Evolutionary conservation across 2,113 vertebrate genomes (phyloP).

Genomic region (Microtus pennsylvanicus): DNA sequence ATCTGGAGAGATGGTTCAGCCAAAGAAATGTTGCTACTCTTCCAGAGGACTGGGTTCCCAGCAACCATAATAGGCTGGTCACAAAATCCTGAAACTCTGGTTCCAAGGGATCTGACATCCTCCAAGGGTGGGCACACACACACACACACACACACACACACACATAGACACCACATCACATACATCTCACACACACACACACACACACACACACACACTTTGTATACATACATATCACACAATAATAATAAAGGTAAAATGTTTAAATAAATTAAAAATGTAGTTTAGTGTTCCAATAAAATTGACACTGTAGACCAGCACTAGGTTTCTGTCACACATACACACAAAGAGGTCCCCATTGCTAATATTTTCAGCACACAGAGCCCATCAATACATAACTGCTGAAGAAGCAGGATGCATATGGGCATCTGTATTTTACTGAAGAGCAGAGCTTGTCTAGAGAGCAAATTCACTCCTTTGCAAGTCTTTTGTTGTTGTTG

Average conservation of each 20-base stretch:
- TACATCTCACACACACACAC: not conserved
- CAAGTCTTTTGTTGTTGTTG: constrained; percentile 26
- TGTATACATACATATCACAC: not conserved
- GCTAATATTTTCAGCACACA: not conserved
- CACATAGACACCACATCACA: not conserved
- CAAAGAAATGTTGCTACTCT: not conserved
- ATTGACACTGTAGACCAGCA: not conserved
- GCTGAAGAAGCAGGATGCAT: constrained; percentile 46
- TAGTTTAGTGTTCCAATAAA: not conserved
- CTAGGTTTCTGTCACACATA: not conserved
- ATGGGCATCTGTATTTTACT: not conserved
- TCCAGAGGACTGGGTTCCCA: too few relatives aligned
- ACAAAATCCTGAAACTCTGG: not conserved
- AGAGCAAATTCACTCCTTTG: constrained; percentile 1
- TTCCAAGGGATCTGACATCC: not conserved
- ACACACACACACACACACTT: not conserved
- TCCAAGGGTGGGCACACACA: not conserved
- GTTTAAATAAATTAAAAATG: not conserved
- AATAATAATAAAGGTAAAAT: not conserved
- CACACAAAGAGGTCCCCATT: not conserved
- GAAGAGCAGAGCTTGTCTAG: constrained; percentile 1
- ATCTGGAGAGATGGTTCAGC: not conserved
- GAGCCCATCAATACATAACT: not conserved
- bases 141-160: not conserved
- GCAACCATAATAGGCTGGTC: too few relatives aligned